Evolutionary conservation across 2,888 invertebrate species (phyloP).

Genomic region (Orthonychiurus folsomi): DNA sequence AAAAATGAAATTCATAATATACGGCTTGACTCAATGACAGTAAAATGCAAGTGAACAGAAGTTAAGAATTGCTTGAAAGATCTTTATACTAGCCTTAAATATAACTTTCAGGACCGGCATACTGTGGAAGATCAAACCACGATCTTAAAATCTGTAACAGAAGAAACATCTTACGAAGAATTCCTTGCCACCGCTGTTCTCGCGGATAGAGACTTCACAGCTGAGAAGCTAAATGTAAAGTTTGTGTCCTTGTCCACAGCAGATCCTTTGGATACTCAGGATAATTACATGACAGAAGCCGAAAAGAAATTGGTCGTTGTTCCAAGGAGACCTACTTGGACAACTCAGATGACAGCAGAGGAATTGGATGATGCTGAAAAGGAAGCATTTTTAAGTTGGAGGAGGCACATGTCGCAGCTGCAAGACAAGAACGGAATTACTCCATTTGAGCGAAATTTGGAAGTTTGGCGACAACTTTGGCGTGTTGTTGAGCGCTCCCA

Average conservation of each 20-base stretch:
- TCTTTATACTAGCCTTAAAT: too few species aligned
- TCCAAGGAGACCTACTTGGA: slow-evolving; percentile 64
- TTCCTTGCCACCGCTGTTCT: slow-evolving; percentile 90
- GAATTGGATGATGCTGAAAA: slow-evolving; percentile 71
- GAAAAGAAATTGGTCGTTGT: slow-evolving; percentile 36
- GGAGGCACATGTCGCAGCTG: slow-evolving; percentile 66
- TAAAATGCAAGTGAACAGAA: too few species aligned
- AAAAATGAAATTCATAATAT: too few species aligned
- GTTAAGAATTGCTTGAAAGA: too few species aligned
- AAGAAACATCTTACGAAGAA: slow-evolving; percentile 91
- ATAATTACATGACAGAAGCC: slow-evolving; percentile 28
- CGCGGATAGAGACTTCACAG: slow-evolving; percentile 78
- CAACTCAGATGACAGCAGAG: slow-evolving; percentile 61
- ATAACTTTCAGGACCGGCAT: slow-evolving; percentile 28
- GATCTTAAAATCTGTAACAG: slow-evolving; percentile 51
- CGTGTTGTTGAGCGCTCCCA: slow-evolving; percentile 93
- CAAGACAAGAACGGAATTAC: slow-evolving; percentile 77
- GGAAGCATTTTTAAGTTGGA: slow-evolving; percentile 81
- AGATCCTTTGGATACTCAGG: slow-evolving; percentile 51
- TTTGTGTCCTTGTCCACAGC: slow-evolving; percentile 58
- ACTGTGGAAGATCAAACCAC: slow-evolving; percentile 26
- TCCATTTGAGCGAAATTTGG: slow-evolving; percentile 94
- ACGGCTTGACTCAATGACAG: too few species aligned
- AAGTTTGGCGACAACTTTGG: slow-evolving; percentile 98
- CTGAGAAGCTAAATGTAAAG: slow-evolving; percentile 76